A percentile compares a stretch with the other conserved stretches of the same genome.
Evolutionary conservation across 2,113 vertebrate species (phyloP).

Genomic region (Grus americana): DNA sequence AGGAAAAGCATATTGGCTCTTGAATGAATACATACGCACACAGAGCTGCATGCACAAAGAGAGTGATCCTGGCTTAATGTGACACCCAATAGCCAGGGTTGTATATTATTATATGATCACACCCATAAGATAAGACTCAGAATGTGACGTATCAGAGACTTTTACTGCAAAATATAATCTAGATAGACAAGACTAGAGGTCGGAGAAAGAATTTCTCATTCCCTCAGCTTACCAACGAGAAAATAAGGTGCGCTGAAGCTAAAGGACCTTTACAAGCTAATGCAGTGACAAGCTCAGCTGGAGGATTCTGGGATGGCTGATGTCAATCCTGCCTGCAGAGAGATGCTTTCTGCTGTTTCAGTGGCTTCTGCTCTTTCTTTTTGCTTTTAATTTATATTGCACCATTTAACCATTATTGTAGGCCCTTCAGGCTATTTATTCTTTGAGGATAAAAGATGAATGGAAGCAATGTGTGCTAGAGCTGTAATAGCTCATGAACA

Average conservation of each 20-base stretch:
- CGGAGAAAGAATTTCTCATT: background rate
- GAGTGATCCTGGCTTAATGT: background rate
- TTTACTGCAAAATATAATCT: background rate
- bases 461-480: background rate
- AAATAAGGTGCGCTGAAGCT: background rate
- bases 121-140: background rate
- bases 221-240: background rate
- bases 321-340: background rate
- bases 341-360: background rate
- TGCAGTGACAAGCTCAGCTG: background rate
- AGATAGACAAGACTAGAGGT: background rate
- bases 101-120: rapidly evolving
- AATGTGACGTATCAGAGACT: rapidly evolving
- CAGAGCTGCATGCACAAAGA: background rate
- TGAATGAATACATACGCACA: background rate
- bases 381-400: background rate
- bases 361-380: background rate
- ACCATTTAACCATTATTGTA: background rate
- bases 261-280: background rate
- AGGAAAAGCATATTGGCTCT: background rate
- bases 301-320: background rate
- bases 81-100: background rate
- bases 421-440: background rate
- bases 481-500: rapidly evolving
- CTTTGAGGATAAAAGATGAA: background rate